Conservation (phyloP, 2,888 invertebrate genomes). For the Trypoxylon attenuatum region DNA sequence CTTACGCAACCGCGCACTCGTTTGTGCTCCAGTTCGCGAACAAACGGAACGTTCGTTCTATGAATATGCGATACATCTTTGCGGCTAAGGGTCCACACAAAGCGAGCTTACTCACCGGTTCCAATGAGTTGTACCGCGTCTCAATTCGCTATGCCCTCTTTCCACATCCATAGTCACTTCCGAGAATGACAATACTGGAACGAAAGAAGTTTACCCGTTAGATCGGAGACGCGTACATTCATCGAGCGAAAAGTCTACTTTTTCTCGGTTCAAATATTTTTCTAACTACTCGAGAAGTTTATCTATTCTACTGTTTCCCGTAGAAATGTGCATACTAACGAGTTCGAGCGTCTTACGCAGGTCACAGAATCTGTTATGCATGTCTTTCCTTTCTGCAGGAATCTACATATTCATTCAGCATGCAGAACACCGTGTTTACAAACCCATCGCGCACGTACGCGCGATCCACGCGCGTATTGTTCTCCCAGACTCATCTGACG, state of each 20-base stretch:
- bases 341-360: constrained; percentile 2
- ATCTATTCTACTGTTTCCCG: constrained; percentile 1
- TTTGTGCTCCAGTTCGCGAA: constrained; percentile 32
- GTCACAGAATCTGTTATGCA: constrained; percentile 34
- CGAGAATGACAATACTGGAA: no score
- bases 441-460: constrained; percentile 21
- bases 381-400: constrained; percentile 29
- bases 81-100: constrained; percentile 8
- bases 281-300: no score
- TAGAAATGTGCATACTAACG: background rate
- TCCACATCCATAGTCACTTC: no score
- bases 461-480: constrained; percentile 24
- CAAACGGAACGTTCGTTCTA: constrained; percentile 27
- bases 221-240: no score
- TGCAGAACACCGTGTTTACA: constrained; percentile 36
- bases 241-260: no score
- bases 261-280: no score
- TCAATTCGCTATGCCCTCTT: no score
- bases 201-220: no score
- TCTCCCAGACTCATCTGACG: constrained; percentile 12
- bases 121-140: background rate
- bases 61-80: constrained; percentile 15
- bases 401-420: constrained; percentile 26
- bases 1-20: constrained; percentile 30
- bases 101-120: background rate